Evolutionary conservation across 2,888 invertebrate genomes (phyloP).

Genomic region (Gortyna flavago): DNA sequence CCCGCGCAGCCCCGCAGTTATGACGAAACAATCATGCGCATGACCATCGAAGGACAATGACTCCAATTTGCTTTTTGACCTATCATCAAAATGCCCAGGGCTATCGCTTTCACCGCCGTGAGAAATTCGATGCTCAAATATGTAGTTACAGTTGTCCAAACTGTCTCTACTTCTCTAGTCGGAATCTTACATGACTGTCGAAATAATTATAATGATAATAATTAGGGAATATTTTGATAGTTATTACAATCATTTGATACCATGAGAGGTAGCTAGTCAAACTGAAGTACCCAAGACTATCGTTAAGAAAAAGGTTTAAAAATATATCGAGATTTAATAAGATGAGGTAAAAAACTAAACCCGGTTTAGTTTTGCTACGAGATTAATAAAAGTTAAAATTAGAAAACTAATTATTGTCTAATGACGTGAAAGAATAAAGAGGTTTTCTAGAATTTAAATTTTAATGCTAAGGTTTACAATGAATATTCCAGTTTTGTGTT

Average conservation of each 20-base stretch:
- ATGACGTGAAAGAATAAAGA: background rate
- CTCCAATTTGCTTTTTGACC: slow-evolving; percentile 70
- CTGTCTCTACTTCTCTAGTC: slow-evolving; percentile 29
- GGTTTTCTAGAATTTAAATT: background rate
- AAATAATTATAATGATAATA: slow-evolving; percentile 16
- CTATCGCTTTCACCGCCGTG: slow-evolving; percentile 74
- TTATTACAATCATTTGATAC: slow-evolving; percentile 9
- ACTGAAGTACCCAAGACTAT: background rate
- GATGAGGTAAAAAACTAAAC: background rate
- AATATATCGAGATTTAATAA: background rate
- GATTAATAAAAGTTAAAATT: background rate
- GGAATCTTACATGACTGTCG: background rate
- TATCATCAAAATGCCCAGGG: slow-evolving; percentile 70
- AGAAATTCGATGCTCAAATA: slow-evolving; percentile 36
- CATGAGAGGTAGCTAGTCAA: background rate
- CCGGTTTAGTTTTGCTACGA: background rate
- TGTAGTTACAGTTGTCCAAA: slow-evolving; percentile 23
- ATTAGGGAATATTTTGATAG: slow-evolving; percentile 18
- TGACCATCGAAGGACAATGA: slow-evolving; percentile 84
- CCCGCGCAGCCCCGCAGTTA: slow-evolving; percentile 63
- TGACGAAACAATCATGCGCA: slow-evolving; percentile 81
- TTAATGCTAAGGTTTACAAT: background rate
- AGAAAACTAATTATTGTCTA: background rate
- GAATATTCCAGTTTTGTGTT: background rate
- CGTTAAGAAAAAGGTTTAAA: background rate